Conservation (phyloP, 2,113 vertebrate species). For the Hystrix cristata region DNA sequence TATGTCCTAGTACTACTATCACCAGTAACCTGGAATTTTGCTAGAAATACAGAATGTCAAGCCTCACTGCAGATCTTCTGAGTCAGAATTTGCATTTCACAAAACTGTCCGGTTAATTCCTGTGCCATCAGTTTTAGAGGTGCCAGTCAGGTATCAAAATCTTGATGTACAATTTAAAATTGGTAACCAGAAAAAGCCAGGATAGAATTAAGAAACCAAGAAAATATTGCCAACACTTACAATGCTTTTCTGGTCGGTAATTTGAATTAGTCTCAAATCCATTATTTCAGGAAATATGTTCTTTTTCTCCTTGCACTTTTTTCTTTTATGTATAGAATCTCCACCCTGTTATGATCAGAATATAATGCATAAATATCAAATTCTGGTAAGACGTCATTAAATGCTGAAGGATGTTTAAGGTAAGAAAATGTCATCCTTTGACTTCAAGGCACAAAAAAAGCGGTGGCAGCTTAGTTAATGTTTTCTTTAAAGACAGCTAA, state of each 20-base stretch:
- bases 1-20: not conserved
- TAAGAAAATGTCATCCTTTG: not conserved
- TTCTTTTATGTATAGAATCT: not conserved
- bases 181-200: not conserved
- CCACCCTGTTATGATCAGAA: not conserved
- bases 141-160: not conserved
- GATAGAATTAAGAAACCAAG: not conserved
- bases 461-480: conserved; percentile 9
- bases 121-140: not conserved
- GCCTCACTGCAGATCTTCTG: not conserved
- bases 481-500: conserved; percentile 48
- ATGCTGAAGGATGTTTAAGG: not conserved
- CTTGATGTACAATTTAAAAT: conserved; percentile 25
- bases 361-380: not conserved
- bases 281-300: not conserved
- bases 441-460: not conserved
- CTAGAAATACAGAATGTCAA: not conserved
- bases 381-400: conserved; percentile 25
- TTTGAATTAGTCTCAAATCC: not conserved
- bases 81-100: not conserved
- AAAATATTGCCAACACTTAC: not conserved
- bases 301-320: not conserved
- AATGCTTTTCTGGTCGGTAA: too few relatives aligned
- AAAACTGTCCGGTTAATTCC: not conserved
- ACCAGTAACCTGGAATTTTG: not conserved